These are phyloP conservation scores for Origma solitaria DNA, from an alignment of 2,113 vertebrate species.

Conservation along the genomic window DNA sequence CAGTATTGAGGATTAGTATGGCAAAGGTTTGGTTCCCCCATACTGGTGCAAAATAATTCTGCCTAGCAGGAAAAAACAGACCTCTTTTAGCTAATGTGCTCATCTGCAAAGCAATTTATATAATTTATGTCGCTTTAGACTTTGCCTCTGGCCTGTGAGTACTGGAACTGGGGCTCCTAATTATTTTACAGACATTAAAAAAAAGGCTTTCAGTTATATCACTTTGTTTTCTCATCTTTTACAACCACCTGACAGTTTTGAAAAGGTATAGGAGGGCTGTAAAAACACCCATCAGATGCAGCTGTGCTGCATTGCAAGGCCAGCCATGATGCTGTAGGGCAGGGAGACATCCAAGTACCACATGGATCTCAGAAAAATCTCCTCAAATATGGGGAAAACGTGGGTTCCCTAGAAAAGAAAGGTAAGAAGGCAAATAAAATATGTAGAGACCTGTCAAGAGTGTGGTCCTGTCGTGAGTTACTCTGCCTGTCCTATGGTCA, in stretches of 20 bases:
- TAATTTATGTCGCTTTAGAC: neutral
- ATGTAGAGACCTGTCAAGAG: no score
- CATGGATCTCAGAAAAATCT: neutral
- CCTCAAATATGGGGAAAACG: neutral
- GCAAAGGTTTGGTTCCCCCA: neutral
- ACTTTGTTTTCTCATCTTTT: neutral
- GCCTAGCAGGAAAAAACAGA: constrained; percentile 12
- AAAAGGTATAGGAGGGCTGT: neutral
- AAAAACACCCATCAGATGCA: neutral
- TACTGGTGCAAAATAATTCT: constrained; percentile 33
- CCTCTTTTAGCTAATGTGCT: neutral
- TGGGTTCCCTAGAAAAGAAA: neutral
- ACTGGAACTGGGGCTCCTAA: neutral
- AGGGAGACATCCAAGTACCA: neutral
- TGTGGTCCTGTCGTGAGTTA: neutral
- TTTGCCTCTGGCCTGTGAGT: neutral
- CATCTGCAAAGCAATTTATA: constrained; percentile 19
- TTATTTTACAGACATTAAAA: neutral
- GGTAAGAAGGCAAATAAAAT: neutral
- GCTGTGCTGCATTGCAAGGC: neutral
- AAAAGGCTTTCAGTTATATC: neutral
- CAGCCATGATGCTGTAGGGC: neutral
- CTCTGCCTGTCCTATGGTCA: neutral
- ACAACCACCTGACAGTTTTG: neutral
- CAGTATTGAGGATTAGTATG: neutral